A percentile compares a stretch with the other conserved stretches of the same genome.
Evolutionary conservation across 2,797 vertebrate species (phyloP).

Genomic region (Limnodromus scolopaceus): DNA sequence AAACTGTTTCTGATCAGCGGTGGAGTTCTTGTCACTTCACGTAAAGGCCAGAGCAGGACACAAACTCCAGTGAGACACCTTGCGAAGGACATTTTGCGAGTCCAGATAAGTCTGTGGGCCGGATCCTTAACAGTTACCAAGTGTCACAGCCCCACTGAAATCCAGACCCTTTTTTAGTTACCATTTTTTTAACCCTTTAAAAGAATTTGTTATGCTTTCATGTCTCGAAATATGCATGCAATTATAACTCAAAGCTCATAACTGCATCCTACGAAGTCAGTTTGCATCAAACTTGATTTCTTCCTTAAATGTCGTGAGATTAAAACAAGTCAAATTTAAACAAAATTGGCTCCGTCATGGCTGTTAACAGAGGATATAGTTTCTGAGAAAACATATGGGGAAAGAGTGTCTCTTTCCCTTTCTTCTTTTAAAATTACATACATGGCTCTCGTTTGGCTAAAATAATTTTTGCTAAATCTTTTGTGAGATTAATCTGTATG

Average conservation of each 20-base stretch:
- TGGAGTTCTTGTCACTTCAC: not conserved
- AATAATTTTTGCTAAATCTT: conserved; percentile 21
- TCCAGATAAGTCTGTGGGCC: not conserved
- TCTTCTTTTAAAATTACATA: conserved; percentile 4
- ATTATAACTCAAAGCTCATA: not conserved
- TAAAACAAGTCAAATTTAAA: conserved; percentile 40
- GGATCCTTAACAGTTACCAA: not conserved
- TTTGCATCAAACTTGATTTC: conserved; percentile 25
- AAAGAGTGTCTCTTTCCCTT: not conserved
- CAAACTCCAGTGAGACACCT: not conserved
- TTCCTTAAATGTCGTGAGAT: conserved; percentile 22
- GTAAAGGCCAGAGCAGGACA: not conserved
- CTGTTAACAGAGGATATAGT: not conserved
- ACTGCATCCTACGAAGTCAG: not conserved
- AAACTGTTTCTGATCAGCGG: not conserved
- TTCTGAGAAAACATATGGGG: conserved; percentile 15
- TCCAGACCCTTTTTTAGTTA: not conserved
- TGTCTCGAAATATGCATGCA: not conserved
- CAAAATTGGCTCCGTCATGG: conserved; percentile 26
- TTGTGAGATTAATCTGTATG: not conserved
- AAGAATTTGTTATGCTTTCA: not conserved
- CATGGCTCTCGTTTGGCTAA: not conserved
- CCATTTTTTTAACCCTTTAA: not conserved
- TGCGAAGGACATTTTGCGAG: not conserved
- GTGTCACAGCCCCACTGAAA: not conserved